Evolutionary conservation across 2,797 vertebrate genomes (phyloP), one percentile per base, ranked within the genome.

Genomic region (Phoxinus dragarum): DNA sequence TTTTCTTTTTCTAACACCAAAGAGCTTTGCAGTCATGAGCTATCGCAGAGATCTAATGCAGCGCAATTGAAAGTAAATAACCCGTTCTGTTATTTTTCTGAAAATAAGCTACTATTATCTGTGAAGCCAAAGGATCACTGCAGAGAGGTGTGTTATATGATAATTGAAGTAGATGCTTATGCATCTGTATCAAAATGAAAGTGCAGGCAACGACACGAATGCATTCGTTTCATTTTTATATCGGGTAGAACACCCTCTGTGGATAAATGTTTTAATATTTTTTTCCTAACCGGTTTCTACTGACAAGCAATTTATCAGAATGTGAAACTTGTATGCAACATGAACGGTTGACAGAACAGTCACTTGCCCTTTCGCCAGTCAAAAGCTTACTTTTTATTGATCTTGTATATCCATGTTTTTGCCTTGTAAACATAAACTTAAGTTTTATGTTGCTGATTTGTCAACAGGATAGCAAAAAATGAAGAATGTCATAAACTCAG

Each of bases 61-160:
- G 78, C 27, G 36, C 42, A 76, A 76, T 82, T 82, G 77, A 86
- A 84, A 86, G 81, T 82, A 78, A 87, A 89, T 84, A 72, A 44
- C 47, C 64, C 17, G 64, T 56, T 69, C 47, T 72, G 49, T 81
- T 68, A 71, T 68, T 71, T 86, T 84, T 81, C 38, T 81, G 72
- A 66, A 86, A 72, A 64, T 75, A 78, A 84, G 76, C 79, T 83
- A 72, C 49, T 54, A 82, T 86, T 89, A 87, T 87, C 71, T 67
- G 36, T 68, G 31, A 83, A 77, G 84, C 47, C 77, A 87, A 81
- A 84, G 75, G 81, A 75, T 85, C 59, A 83, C 52, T 42, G 44
- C 77, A 66, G 64, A 86, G 78, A 80, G 81, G 66, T 80, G 79
- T 34, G 21, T 52, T 85, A 80, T 69, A 36, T 71, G 61, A 88